Conservation (phyloP, 2,797 vertebrate species). For the Paguma larvata region DNA sequence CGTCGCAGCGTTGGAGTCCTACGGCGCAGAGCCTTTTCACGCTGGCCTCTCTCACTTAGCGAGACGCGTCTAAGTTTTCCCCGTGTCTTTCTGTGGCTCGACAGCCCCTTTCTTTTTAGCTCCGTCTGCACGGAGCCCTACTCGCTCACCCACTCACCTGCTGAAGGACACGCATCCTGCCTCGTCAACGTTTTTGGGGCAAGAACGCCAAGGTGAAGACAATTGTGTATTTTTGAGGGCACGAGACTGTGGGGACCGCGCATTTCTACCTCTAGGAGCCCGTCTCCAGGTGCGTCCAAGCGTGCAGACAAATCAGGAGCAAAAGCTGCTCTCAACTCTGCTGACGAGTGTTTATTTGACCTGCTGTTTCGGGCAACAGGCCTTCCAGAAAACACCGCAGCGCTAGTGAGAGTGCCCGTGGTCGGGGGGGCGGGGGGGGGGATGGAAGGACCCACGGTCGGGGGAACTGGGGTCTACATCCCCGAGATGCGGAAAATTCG, state of each 20-base stretch:
- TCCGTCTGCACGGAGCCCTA: rapidly evolving
- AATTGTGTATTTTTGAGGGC: neutral
- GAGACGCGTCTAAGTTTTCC: rapidly evolving
- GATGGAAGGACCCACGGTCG: neutral
- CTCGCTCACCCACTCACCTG: rapidly evolving
- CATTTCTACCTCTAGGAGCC: neutral
- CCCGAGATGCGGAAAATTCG: neutral
- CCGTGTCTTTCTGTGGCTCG: neutral
- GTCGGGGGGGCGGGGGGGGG: too few relatives aligned
- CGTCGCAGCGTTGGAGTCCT: neutral
- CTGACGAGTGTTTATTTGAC: too few relatives aligned
- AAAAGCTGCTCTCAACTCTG: neutral
- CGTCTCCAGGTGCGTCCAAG: neutral
- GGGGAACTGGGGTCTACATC: rapidly evolving
- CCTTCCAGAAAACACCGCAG: neutral
- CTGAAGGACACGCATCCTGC: rapidly evolving
- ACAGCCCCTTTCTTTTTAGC: neutral
- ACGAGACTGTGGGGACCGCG: neutral
- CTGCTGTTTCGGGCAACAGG: neutral
- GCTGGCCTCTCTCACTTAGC: too few relatives aligned
- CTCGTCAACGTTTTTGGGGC: rapidly evolving
- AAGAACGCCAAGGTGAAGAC: neutral
- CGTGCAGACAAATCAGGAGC: neutral
- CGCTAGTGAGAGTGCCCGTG: too few relatives aligned
- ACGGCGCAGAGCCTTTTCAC: rapidly evolving